These are phyloP conservation scores for Xiphophorus maculatus DNA, from an alignment of 2,113 vertebrate species.

Conservation along the genomic window DNA sequence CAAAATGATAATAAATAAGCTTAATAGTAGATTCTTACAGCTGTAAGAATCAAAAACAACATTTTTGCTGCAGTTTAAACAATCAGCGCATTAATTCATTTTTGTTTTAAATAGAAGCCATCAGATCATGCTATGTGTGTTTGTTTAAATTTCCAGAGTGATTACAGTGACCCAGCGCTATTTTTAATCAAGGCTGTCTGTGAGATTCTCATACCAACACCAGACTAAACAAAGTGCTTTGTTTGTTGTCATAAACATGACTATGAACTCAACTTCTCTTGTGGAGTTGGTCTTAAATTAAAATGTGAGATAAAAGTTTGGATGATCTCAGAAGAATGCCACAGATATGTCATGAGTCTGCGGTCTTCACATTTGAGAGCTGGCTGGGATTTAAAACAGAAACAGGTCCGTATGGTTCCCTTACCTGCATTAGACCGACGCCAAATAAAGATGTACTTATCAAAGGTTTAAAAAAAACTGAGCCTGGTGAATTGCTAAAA, in stretches of 20 bases:
- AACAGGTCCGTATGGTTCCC: slow-evolving; percentile 32
- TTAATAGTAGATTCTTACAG: too few species aligned
- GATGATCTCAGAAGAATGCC: slow-evolving; percentile 1
- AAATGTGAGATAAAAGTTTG: not conserved
- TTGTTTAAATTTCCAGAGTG: too few species aligned
- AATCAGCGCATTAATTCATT: not conserved
- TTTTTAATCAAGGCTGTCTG: not conserved
- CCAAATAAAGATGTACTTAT: not conserved
- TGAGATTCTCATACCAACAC: not conserved
- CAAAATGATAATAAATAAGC: too few species aligned
- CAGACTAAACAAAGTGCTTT: not conserved
- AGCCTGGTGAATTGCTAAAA: not conserved
- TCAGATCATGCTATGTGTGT: not conserved
- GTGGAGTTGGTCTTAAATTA: not conserved
- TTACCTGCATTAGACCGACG: not conserved
- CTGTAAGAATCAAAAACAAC: too few species aligned
- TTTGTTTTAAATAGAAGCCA: not conserved
- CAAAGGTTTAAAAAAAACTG: not conserved
- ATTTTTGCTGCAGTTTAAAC: not conserved
- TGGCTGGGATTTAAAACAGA: slow-evolving; percentile 5
- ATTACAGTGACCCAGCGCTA: not conserved
- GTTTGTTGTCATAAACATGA: not conserved
- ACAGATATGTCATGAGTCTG: slow-evolving; percentile 7
- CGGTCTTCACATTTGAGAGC: not conserved
- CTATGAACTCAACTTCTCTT: not conserved